Conservation (phyloP, 2,113 vertebrate species). For the Alouatta palliata region DNA sequence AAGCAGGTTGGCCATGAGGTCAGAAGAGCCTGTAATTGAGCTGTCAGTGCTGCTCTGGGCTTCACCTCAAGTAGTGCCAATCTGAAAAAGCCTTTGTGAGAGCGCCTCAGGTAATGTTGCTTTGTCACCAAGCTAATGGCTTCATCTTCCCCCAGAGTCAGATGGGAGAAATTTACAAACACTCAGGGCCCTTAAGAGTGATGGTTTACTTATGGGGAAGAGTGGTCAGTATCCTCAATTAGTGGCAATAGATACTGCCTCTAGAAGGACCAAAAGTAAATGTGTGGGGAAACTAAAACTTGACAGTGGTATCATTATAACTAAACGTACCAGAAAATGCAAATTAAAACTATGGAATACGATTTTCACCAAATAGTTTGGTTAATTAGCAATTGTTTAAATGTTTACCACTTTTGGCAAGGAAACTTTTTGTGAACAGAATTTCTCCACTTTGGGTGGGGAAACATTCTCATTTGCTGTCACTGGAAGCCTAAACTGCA, state of each 20-base stretch:
- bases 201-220: conserved; percentile 1
- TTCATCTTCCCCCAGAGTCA: neutral
- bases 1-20: neutral
- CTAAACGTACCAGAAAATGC: conserved; percentile 45
- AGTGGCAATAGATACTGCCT: conserved; percentile 5
- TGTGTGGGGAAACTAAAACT: neutral
- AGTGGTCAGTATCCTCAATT: conserved; percentile 5
- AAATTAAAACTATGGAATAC: conserved; percentile 59
- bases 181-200: neutral
- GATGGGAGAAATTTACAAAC: neutral
- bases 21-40: neutral
- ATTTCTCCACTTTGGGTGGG: neutral
- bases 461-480: conserved; percentile 18
- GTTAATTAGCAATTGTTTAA: conserved; percentile 21
- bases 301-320: conserved; percentile 33
- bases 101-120: neutral
- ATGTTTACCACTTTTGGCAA: conserved; percentile 30
- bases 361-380: conserved; percentile 49
- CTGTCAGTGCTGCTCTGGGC: neutral
- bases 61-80: neutral
- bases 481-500: conserved; percentile 10
- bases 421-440: conserved; percentile 5
- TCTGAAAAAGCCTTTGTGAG: neutral
- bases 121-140: neutral
- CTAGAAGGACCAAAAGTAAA: conserved; percentile 39